Conservation (phyloP, 1,140 invertebrate species). For the Psix sp. region DNA sequence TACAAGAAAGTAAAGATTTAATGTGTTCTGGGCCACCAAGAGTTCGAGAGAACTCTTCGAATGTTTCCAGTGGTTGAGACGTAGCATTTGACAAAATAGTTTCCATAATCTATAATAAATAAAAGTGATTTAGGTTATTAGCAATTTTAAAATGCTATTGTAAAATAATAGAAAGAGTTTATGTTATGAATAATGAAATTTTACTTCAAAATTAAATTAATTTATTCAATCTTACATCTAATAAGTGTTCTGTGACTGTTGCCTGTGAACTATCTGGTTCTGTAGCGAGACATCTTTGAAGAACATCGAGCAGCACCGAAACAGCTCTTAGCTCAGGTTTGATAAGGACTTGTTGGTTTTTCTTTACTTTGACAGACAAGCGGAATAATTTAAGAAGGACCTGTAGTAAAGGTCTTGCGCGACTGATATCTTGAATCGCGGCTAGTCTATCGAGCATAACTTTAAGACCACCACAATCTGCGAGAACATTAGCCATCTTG, state of each 20-base stretch:
- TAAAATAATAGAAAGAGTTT: too few relatives aligned
- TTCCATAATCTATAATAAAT: conserved; percentile 87
- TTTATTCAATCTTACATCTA: conserved; percentile 79
- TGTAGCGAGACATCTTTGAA: conserved; percentile 82
- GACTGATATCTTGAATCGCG: conserved; percentile 83
- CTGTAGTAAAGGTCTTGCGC: conserved; percentile 87
- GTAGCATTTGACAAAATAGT: conserved; percentile 92
- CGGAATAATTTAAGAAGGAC: conserved; percentile 91
- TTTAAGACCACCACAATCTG: conserved; percentile 90
- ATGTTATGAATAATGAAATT: too few relatives aligned
- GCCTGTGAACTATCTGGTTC: conserved; percentile 81
- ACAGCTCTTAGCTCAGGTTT: conserved; percentile 84
- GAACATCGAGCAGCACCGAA: conserved; percentile 81
- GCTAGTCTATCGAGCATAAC: conserved; percentile 78
- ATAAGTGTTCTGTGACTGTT: conserved; percentile 88
- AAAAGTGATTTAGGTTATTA: too few relatives aligned
- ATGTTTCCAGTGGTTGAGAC: conserved; percentile 86
- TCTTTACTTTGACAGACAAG: conserved; percentile 87
- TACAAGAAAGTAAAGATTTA: conserved; percentile 89
- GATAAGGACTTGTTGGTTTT: conserved; percentile 83
- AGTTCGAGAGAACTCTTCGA: conserved; percentile 88
- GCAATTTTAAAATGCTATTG: too few relatives aligned
- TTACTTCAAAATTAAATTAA: not conserved
- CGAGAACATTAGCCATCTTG: conserved; percentile 85
- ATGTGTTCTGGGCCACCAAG: conserved; percentile 92